Evolutionary conservation across 1,140 invertebrate species (phyloP), one percentile per base, ranked within the genome.

Genomic region (Spodoptera litura): DNA sequence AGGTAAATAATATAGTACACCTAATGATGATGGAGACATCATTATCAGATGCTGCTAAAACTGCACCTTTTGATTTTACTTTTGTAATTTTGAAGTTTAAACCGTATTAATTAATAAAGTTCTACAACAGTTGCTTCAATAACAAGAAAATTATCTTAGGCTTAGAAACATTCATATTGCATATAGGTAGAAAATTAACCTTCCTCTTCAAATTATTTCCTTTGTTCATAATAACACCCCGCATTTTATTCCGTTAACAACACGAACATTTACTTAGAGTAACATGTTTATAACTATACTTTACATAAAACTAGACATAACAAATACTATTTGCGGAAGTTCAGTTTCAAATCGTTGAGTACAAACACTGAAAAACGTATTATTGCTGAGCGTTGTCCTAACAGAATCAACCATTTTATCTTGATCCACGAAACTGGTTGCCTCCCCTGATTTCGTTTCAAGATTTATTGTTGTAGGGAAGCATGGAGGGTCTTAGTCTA

Each of bases 301-400:
- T 53, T 13, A 64, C 44, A 44, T 64, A 59, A 58, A 56, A 74
- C 59, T 38, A 56, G 8, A 4, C 49, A 55, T 62, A 76, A 76
- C 27, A 53, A 62, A 31, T n/a, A 53, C 15, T 64, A 64, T 76
- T 76, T 76, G 59, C 25, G 25, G n/a, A 53, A 74, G 59, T 78
- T 76, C 78, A 51, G 62, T 56, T 78, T 80, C 62, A 76, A 51
- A 71, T 68, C 71, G 71, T 81, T 70, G 49, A 78, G 75, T 78
- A 52, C 68, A 77, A 78, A 78, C 78, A 72, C 44, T 80, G 78
- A 79, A 82, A 82, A 79, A 71, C 61, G 44, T 68, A 79, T 78
- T 61, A 73, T 62, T 61, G 78, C 70, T 77, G 56, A 72, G 70
- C 70, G 73, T 59, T 56, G 59, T 78, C 44, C 66, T 78, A 56